These are phyloP conservation scores for Actenoides lindsayi DNA, from an alignment of 2,113 vertebrate genomes.

Conservation along the genomic window DNA sequence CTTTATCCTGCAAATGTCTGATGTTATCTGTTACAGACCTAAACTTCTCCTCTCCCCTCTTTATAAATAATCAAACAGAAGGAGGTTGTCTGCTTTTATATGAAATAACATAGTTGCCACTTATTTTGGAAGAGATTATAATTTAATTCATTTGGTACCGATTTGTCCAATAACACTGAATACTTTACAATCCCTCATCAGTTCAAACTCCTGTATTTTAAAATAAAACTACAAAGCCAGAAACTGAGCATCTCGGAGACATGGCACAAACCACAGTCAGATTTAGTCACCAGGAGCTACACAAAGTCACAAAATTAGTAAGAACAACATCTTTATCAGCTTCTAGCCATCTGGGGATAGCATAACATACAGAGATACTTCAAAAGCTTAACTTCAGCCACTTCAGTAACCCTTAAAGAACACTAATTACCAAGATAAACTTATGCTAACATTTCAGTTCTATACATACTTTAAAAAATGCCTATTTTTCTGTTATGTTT, in stretches of 20 bases:
- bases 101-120: not conserved
- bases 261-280: fast-evolving
- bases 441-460: not conserved
- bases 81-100: not conserved
- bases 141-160: not conserved
- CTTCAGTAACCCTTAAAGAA: not conserved
- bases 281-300: not conserved
- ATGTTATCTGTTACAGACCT: not conserved
- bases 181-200: not conserved
- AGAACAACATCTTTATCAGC: not conserved
- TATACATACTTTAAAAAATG: not conserved
- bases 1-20: not conserved
- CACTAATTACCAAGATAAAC: not conserved
- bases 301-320: not conserved
- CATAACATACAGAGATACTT: not conserved
- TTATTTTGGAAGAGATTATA: not conserved
- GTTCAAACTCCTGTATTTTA: not conserved
- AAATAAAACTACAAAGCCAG: not conserved
- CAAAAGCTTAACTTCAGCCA: not conserved
- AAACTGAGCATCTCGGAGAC: not conserved
- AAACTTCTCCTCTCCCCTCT: not conserved
- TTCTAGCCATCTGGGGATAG: not conserved
- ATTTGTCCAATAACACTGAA: not conserved
- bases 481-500: not conserved
- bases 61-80: not conserved